Percentiles rank a stretch among this genome's conserved stretches.
phyloP scores from a whole-genome alignment of 1,140 invertebrate species.

The Lepidostoma basale region DNA sequence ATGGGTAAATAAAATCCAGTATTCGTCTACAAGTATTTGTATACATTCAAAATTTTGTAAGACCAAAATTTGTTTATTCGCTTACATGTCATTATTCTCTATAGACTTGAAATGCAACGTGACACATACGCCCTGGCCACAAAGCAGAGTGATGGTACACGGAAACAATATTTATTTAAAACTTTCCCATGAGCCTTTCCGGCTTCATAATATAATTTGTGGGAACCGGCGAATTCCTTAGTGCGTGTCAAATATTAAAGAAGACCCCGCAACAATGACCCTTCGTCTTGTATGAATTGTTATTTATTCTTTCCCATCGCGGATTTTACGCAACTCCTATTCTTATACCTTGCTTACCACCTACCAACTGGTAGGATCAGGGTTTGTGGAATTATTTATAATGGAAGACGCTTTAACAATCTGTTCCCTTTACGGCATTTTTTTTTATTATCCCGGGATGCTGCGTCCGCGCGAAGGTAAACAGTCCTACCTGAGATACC shows the following conservation, averaged over 20 bases:
- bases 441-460: background rate
- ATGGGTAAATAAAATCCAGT: too few species aligned
- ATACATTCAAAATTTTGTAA: too few species aligned
- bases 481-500: conserved; percentile 22
- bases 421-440: conserved; percentile 10
- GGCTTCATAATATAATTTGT: conserved; percentile 2
- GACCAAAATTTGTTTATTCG: too few species aligned
- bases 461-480: background rate
- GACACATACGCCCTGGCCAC: background rate
- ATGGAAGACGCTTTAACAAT: background rate
- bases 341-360: background rate
- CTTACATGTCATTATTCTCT: too few species aligned
- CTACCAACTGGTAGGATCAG: background rate
- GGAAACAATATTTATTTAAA: conserved; percentile 1
- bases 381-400: background rate
- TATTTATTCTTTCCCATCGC: conserved; percentile 9
- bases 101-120: background rate
- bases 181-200: conserved; percentile 14
- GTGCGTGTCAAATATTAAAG: conserved; percentile 1
- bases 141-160: background rate
- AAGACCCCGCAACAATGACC: background rate
- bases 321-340: background rate
- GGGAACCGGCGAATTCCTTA: background rate
- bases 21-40: too few species aligned
- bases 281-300: too few species aligned